Conservation (phyloP, 2,113 vertebrate genomes). For the Hymenochirus boettgeri region DNA sequence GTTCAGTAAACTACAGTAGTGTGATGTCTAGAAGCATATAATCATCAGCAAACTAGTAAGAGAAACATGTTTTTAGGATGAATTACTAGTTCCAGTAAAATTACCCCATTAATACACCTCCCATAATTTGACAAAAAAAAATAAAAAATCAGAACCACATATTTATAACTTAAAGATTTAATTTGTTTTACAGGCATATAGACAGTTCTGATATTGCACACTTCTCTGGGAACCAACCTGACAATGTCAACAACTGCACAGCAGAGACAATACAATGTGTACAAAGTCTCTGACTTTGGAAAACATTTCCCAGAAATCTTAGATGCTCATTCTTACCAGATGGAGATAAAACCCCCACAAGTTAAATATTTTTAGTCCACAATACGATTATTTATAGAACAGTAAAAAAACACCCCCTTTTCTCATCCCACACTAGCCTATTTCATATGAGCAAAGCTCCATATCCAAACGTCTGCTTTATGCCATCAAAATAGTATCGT, state of each 20-base stretch:
- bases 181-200: not conserved
- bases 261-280: not conserved
- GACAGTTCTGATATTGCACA: not conserved
- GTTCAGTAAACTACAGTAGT: too few species aligned
- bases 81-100: too few species aligned
- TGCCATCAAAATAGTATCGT: conserved; percentile 87
- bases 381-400: conserved; percentile 40
- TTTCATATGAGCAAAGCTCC: conserved; percentile 81
- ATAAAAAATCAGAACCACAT: too few species aligned
- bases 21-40: too few species aligned
- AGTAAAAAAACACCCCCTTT: conserved; percentile 34
- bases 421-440: conserved; percentile 30
- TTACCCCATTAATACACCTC: too few species aligned
- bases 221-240: not conserved
- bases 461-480: conserved; percentile 91
- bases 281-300: not conserved
- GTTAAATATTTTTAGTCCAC: conserved; percentile 55
- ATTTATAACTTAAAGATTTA: too few species aligned
- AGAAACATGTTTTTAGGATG: too few species aligned
- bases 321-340: not conserved
- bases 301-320: not conserved
- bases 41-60: too few species aligned
- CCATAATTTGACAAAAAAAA: too few species aligned
- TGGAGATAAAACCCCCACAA: conserved; percentile 31
- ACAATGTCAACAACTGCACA: not conserved